These are phyloP conservation scores for Andrena marginata DNA, from an alignment of 2,888 invertebrate species.

Conservation along the genomic window DNA sequence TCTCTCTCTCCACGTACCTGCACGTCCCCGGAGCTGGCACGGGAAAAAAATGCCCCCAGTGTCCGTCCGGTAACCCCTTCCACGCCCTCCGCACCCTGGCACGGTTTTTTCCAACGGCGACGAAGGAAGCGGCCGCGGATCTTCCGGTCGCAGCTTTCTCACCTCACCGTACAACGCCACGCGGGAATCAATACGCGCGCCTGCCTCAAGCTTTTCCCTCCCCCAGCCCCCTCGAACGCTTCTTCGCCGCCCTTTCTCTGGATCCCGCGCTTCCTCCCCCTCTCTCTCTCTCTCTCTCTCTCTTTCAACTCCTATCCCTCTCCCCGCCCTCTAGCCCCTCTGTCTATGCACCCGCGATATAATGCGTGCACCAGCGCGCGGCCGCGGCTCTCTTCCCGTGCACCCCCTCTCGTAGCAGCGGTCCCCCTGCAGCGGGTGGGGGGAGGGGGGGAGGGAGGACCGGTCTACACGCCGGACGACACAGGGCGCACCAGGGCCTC, in stretches of 20 bases:
- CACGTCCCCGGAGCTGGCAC: too few relatives aligned
- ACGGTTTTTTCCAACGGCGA: background rate
- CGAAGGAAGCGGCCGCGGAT: constrained; percentile 65
- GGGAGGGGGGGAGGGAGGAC: too few relatives aligned
- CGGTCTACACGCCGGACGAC: too few relatives aligned
- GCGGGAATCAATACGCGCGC: constrained; percentile 75
- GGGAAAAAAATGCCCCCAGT: background rate
- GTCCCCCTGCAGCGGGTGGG: background rate
- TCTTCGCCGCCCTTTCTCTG: constrained; percentile 23
- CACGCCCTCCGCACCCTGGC: constrained; percentile 9
- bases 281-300: constrained; percentile 10
- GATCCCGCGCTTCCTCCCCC: constrained; percentile 28
- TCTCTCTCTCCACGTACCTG: too few relatives aligned
- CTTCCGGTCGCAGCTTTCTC: constrained; percentile 74
- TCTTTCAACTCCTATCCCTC: constrained; percentile 30
- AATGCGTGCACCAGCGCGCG: constrained; percentile 13
- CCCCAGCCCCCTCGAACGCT: constrained; percentile 54
- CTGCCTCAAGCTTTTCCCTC: constrained; percentile 68
- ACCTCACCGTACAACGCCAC: constrained; percentile 75
- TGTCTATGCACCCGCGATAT: constrained; percentile 22
- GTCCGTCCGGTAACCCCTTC: background rate
- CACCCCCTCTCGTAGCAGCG: constrained; percentile 13
- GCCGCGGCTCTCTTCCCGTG: constrained; percentile 17
- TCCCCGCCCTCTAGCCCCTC: constrained; percentile 13
- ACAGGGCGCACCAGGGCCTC: too few relatives aligned